Percentiles rank a stretch among this genome's conserved stretches.
These are phyloP conservation scores for Chrosomus eos DNA, from an alignment of 2,797 vertebrate species.

Conservation along the genomic window DNA sequence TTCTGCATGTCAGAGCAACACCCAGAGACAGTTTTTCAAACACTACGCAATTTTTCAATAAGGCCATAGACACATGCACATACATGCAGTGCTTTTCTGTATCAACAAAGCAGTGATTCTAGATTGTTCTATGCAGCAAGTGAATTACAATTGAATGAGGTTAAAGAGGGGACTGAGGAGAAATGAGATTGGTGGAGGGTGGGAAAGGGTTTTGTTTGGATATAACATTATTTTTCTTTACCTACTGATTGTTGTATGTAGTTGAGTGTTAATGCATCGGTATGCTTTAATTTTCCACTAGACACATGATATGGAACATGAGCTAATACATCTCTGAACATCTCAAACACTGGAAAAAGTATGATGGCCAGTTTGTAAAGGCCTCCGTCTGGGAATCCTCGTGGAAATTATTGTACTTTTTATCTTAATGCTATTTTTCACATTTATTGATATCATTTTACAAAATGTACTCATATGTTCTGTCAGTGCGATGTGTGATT, in stretches of 20 bases:
- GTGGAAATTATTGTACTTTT: conserved; percentile 39
- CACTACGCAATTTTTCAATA: background rate
- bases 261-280: conserved; percentile 56
- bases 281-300: conserved; percentile 48
- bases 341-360: conserved; percentile 66
- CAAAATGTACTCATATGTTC: conserved; percentile 54
- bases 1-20: conserved; percentile 18
- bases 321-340: conserved; percentile 63
- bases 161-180: background rate
- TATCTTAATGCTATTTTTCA: conserved; percentile 52
- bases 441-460: conserved; percentile 63
- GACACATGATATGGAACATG: conserved; percentile 45
- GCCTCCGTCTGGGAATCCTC: background rate
- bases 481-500: conserved; percentile 67
- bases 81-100: conserved; percentile 26
- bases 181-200: background rate
- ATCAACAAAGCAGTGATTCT: conserved; percentile 30
- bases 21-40: background rate
- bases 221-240: conserved; percentile 45
- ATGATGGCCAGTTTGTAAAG: conserved; percentile 18
- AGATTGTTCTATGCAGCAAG: conserved; percentile 51
- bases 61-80: conserved; percentile 6
- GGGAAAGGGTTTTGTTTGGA: conserved; percentile 42
- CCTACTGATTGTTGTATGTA: conserved; percentile 61
- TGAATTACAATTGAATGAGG: conserved; percentile 43